phyloP scores from a whole-genome alignment of 2,113 vertebrate genomes.

The Rhabdomys dilectus region DNA sequence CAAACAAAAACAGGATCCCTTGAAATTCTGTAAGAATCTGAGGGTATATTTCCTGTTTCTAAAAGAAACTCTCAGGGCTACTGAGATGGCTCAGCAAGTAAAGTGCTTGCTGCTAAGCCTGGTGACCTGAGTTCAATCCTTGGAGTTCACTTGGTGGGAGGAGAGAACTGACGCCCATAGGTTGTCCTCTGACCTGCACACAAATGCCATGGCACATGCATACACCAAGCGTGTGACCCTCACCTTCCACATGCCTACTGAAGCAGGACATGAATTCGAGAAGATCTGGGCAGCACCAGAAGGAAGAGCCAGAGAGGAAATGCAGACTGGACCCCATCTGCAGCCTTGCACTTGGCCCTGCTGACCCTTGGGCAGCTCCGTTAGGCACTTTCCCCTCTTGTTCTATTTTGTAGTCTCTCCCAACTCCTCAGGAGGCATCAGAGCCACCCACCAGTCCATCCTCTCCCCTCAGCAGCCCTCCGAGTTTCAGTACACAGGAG shows the following conservation, averaged over 20 bases:
- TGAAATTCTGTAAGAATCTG: not conserved
- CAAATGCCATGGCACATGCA: not conserved
- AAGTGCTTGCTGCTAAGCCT: not conserved
- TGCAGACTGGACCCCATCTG: not conserved
- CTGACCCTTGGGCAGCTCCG: not conserved
- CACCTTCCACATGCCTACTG: not conserved
- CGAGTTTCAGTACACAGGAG: conserved; percentile 84
- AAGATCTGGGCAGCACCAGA: not conserved
- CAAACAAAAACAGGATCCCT: not conserved
- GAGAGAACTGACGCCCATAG: not conserved
- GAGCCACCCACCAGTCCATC: conserved; percentile 82
- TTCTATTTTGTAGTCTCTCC: conserved; percentile 60
- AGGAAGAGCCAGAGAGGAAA: not conserved
- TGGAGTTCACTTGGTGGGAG: not conserved
- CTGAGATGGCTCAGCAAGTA: not conserved
- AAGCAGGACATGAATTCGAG: not conserved
- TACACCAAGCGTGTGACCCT: not conserved
- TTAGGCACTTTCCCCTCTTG: not conserved
- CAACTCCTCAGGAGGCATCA: conserved; percentile 68
- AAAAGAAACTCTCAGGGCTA: not conserved
- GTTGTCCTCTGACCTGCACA: not conserved
- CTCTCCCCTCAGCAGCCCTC: conserved; percentile 64
- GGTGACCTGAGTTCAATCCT: not conserved
- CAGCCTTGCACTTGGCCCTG: not conserved
- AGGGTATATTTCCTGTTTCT: not conserved